These are phyloP conservation scores for Nymphalis io DNA, from an alignment of 1,140 invertebrate genomes.

Conservation along the genomic window DNA sequence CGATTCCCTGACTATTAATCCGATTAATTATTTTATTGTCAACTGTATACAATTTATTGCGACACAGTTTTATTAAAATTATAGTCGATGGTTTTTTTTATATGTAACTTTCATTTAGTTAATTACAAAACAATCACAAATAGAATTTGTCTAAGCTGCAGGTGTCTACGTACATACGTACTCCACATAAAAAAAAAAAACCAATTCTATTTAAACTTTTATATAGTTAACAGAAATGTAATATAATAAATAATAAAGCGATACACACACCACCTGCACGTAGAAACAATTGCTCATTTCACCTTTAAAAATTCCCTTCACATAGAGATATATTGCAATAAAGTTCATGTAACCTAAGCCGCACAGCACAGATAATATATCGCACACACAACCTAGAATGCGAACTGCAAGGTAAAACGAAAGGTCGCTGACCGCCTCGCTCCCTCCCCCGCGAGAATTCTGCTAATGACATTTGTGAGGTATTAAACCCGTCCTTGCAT, in stretches of 20 bases:
- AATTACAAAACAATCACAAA: too few species aligned
- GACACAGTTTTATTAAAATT: constrained; percentile 3
- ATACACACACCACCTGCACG: not conserved
- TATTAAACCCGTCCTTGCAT: constrained; percentile 42
- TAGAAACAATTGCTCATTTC: not conserved
- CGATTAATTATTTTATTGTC: constrained; percentile 38
- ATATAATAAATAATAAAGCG: not conserved
- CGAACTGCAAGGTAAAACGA: constrained; percentile 29
- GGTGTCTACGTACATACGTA: too few species aligned
- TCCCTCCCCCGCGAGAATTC: constrained; percentile 26
- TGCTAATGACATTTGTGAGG: constrained; percentile 56
- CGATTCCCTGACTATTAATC: constrained; percentile 35
- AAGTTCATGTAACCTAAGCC: constrained; percentile 12
- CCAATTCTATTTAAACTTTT: not conserved
- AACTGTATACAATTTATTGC: constrained; percentile 26
- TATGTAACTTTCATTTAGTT: too few species aligned
- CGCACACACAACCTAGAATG: constrained; percentile 31
- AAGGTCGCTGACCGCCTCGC: constrained; percentile 39
- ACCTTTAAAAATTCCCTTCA: not conserved
- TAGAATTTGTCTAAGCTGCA: too few species aligned
- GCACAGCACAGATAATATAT: constrained; percentile 21
- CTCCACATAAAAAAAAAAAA: not conserved
- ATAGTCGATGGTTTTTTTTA: not conserved
- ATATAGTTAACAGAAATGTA: too few species aligned
- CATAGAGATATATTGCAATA: constrained; percentile 9